Conservation (phyloP, 92 coral and sea anemone species). For the Palythoa grandis region DNA sequence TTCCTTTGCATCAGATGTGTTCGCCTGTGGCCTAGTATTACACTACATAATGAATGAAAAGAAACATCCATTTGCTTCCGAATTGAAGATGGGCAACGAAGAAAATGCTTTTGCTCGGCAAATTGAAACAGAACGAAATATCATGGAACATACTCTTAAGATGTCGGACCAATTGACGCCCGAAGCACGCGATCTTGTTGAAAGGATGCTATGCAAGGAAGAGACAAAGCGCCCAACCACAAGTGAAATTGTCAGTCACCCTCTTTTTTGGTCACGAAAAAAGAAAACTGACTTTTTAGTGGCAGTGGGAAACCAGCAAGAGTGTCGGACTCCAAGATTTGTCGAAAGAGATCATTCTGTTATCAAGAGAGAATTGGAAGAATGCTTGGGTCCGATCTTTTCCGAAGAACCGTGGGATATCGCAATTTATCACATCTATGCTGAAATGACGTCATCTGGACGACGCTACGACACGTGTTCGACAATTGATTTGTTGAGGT, state of each 20-base stretch:
- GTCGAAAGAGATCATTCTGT: constrained; percentile 15
- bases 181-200: constrained; percentile 52
- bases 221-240: constrained; percentile 47
- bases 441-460: constrained; percentile 44
- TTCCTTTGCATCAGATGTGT: constrained; percentile 49
- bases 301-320: constrained; percentile 66
- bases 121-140: constrained; percentile 55
- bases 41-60: constrained; percentile 48
- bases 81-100: neutral
- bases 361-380: constrained; percentile 26
- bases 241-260: constrained; percentile 44
- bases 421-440: constrained; percentile 14
- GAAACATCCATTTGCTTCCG: constrained; percentile 59
- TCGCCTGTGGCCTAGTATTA: constrained; percentile 61
- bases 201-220: constrained; percentile 40
- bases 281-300: constrained; percentile 48
- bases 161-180: constrained; percentile 22
- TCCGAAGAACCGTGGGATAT: constrained; percentile 21
- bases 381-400: constrained; percentile 5
- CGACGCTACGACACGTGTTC: constrained; percentile 44
- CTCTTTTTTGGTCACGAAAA: constrained; percentile 58
- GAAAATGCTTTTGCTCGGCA: neutral
- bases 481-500: constrained; percentile 54
- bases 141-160: constrained; percentile 16
- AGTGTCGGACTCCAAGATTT: constrained; percentile 30